Conservation (phyloP, 2,113 vertebrate genomes). For the Bagarius yarrelli region DNA sequence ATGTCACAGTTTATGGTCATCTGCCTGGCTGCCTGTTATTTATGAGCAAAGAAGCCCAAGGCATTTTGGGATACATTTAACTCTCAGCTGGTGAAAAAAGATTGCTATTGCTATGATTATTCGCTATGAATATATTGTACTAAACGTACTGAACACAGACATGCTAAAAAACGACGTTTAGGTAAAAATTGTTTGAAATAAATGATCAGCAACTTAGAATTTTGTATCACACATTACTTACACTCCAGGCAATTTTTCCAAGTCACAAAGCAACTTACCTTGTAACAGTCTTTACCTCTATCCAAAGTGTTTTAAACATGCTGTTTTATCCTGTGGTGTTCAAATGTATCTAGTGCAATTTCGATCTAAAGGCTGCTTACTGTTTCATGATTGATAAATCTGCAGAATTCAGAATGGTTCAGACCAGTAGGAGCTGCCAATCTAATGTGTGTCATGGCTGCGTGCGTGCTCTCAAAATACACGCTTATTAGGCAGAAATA, state of each 20-base stretch:
- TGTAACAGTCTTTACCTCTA: not conserved
- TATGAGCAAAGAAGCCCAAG: slow-evolving; percentile 35
- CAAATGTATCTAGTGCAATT: slow-evolving; percentile 1
- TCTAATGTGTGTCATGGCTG: slow-evolving; percentile 57
- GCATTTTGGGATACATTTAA: slow-evolving; percentile 28
- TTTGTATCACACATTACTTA: not conserved
- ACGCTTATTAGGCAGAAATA: slow-evolving; percentile 54
- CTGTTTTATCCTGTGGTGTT: not conserved
- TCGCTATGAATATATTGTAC: not conserved
- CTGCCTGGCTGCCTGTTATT: slow-evolving; percentile 49
- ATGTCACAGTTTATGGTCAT: slow-evolving; percentile 59
- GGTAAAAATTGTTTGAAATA: not conserved
- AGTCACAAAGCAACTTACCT: not conserved
- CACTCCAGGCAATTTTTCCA: not conserved
- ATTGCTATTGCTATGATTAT: not conserved
- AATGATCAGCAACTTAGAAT: not conserved
- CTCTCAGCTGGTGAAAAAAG: not conserved
- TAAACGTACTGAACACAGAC: not conserved
- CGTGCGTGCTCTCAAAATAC: slow-evolving; percentile 47
- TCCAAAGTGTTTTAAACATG: not conserved
- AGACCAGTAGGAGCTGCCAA: slow-evolving; percentile 26
- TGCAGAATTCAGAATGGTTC: slow-evolving; percentile 28
- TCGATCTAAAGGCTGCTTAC: slow-evolving; percentile 30
- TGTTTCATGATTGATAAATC: slow-evolving; percentile 41
- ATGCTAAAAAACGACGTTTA: not conserved